phyloP scores from a whole-genome alignment of 1,140 invertebrate species.

The Lucilia cuprina region DNA sequence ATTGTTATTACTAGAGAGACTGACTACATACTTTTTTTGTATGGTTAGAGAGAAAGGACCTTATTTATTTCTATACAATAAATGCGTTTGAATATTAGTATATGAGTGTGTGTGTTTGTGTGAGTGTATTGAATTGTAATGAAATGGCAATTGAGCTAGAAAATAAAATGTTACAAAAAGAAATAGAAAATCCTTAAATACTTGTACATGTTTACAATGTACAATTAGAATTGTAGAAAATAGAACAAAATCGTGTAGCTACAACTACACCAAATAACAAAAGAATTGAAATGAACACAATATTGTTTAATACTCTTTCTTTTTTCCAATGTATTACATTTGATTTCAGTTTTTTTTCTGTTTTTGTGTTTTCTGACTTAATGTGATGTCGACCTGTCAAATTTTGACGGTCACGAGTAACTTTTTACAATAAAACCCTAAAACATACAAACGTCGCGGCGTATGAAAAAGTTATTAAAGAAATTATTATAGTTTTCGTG shows the following conservation, averaged over 20 bases:
- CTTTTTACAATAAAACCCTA: slow-evolving; percentile 20
- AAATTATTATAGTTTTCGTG: neutral
- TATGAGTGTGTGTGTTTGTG: neutral
- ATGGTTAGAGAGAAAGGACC: neutral
- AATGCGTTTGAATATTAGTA: neutral
- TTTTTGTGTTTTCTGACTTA: neutral
- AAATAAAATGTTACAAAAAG: neutral
- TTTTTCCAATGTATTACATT: neutral
- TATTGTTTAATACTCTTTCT: neutral
- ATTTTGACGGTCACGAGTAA: slow-evolving; percentile 52
- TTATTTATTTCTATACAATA: neutral
- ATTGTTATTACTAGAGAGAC: too few species aligned
- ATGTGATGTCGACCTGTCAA: slow-evolving; percentile 47
- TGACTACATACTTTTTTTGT: too few species aligned
- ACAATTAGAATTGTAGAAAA: slow-evolving; percentile 24
- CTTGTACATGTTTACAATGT: neutral
- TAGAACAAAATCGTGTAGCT: neutral
- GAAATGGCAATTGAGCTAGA: slow-evolving; percentile 27
- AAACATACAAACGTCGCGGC: neutral
- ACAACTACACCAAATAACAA: neutral
- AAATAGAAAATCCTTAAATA: neutral
- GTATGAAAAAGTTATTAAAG: slow-evolving; percentile 16
- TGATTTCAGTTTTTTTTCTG: neutral
- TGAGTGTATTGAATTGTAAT: slow-evolving; percentile 26
- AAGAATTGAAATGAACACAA: neutral